Evolutionary conservation across 2,888 invertebrate genomes (phyloP).

Genomic region (Resseliella maxima): DNA sequence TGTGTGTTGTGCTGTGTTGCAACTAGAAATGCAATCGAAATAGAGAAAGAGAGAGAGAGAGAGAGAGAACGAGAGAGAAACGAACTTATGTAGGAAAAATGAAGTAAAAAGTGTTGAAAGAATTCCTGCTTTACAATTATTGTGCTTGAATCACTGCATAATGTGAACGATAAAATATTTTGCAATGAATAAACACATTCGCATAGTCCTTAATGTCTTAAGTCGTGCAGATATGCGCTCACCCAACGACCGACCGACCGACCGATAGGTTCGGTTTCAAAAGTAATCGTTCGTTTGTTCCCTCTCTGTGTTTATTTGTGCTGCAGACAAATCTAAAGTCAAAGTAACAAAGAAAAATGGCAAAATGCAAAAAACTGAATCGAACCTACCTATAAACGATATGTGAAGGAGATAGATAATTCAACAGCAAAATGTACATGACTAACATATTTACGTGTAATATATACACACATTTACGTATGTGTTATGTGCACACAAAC

Average conservation of each 20-base stretch:
- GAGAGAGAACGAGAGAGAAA: too few relatives aligned
- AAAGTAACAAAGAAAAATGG: background rate
- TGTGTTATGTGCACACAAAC: background rate
- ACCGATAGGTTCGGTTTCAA: background rate
- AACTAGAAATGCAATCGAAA: background rate
- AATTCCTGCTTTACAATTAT: slow-evolving; percentile 21
- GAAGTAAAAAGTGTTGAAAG: background rate
- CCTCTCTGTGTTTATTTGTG: background rate
- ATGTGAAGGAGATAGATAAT: slow-evolving; percentile 40
- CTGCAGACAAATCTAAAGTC: background rate
- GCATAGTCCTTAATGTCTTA: slow-evolving; percentile 48
- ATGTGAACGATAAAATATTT: slow-evolving; percentile 48
- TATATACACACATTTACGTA: background rate
- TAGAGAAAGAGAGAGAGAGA: background rate
- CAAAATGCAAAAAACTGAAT: slow-evolving; percentile 12
- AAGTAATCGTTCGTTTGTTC: background rate
- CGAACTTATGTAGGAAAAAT: background rate
- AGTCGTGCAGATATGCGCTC: slow-evolving; percentile 36
- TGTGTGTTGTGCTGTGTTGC: background rate
- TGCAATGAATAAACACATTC: slow-evolving; percentile 29
- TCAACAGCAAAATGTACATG: background rate
- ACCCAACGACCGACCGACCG: background rate
- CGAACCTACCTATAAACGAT: slow-evolving; percentile 13
- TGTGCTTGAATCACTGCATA: slow-evolving; percentile 46
- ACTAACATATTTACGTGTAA: slow-evolving; percentile 44